A percentile compares a stretch with the other conserved stretches of the same genome.
phyloP scores from a whole-genome alignment of 37 sponge, comb jelly and placozoan genomes.

The Beroe forskalii region DNA sequence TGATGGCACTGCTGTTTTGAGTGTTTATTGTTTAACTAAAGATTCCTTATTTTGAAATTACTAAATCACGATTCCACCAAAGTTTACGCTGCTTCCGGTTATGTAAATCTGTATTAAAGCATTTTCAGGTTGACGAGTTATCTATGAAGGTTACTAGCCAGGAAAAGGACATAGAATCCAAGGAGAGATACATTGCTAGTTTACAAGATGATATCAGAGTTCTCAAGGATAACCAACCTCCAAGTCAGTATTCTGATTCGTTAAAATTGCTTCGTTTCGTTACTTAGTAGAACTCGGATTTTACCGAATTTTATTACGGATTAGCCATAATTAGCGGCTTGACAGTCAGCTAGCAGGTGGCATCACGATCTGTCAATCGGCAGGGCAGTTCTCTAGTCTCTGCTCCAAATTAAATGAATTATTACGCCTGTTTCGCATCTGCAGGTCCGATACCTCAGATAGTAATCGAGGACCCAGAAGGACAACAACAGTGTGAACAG shows the following conservation, averaged over 20 bases:
- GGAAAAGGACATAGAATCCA: neutral
- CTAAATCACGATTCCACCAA: no score
- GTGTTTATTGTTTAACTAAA: no score
- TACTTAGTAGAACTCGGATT: no score
- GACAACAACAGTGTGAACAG: neutral
- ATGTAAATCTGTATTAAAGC: neutral
- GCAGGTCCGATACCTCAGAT: constrained; percentile 11
- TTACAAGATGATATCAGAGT: neutral
- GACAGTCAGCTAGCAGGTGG: no score
- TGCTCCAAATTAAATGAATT: no score
- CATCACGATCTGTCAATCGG: no score
- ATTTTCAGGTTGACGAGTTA: constrained; percentile 21
- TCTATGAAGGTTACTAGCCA: neutral
- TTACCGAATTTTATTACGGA: neutral
- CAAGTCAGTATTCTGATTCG: neutral
- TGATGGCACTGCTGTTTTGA: no score
- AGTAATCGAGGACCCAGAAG: constrained; percentile 42
- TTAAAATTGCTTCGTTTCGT: neutral
- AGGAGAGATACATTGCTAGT: neutral
- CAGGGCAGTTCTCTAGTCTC: no score
- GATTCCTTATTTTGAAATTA: no score
- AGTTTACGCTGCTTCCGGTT: no score
- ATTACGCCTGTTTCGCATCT: no score
- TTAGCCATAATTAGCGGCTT: no score
- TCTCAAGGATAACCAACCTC: constrained; percentile 10